A percentile compares a stretch with the other conserved stretches of the same genome.
Evolutionary conservation across 2,888 invertebrate genomes (phyloP).

Genomic region (Meganola albula): DNA sequence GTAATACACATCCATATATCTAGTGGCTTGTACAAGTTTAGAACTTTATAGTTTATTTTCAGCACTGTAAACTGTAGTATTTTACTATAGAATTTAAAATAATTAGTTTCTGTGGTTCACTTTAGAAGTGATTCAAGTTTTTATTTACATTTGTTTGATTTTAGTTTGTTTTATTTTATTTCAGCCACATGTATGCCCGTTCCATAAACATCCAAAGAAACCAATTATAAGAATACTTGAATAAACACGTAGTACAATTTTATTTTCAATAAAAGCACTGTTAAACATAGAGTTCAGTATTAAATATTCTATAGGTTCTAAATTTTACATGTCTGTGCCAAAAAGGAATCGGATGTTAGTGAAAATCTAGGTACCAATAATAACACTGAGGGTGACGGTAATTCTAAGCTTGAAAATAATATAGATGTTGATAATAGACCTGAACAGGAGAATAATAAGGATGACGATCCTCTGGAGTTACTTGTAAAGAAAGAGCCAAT

Average conservation of each 20-base stretch:
- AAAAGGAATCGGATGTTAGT: slow-evolving; percentile 47
- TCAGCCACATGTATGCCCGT: slow-evolving; percentile 57
- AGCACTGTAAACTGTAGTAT: no score
- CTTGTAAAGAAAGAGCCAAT: slow-evolving; percentile 46
- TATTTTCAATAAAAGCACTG: neutral
- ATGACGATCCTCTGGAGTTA: slow-evolving; percentile 48
- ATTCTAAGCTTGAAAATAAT: slow-evolving; percentile 13
- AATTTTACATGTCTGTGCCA: slow-evolving; percentile 68
- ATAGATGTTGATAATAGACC: slow-evolving; percentile 15
- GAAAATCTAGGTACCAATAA: slow-evolving; percentile 22
- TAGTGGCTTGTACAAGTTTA: slow-evolving; percentile 15
- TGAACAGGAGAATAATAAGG: slow-evolving; percentile 14
- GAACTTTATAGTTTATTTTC: no score
- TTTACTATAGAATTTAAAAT: no score
- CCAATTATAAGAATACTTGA: slow-evolving; percentile 27
- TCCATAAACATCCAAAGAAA: slow-evolving; percentile 43
- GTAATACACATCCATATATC: no score
- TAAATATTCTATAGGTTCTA: slow-evolving; percentile 15
- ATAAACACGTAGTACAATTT: slow-evolving; percentile 22
- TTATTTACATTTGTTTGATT: slow-evolving; percentile 13
- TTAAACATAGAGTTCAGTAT: neutral
- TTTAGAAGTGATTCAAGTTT: no score
- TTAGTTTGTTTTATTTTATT: slow-evolving; percentile 41
- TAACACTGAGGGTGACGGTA: slow-evolving; percentile 18
- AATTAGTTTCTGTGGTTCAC: no score